Percentiles rank a stretch among this genome's conserved stretches.
phyloP scores from a whole-genome alignment of 2,888 invertebrate genomes.

The Xanthia icteritia region DNA sequence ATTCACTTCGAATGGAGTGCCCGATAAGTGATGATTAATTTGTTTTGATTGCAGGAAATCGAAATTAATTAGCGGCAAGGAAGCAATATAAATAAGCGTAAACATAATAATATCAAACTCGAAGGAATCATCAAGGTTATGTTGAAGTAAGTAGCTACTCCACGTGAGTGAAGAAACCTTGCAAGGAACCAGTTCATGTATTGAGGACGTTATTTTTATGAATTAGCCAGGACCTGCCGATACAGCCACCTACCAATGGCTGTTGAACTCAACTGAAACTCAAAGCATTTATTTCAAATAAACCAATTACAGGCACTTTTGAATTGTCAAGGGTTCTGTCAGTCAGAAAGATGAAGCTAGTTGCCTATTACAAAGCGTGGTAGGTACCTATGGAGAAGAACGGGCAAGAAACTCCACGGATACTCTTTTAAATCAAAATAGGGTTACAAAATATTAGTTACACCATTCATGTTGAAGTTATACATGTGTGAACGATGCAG shows the following conservation, averaged over 20 bases:
- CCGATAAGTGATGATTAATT: slow-evolving; percentile 30
- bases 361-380: too few relatives aligned
- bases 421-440: too few relatives aligned
- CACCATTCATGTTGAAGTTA: too few relatives aligned
- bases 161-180: background rate
- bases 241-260: background rate
- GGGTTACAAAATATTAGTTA: too few relatives aligned
- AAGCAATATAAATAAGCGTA: slow-evolving; percentile 17
- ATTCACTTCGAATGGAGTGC: slow-evolving; percentile 6
- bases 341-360: too few relatives aligned
- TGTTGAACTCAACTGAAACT: background rate
- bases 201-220: background rate
- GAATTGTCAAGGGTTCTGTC: too few relatives aligned
- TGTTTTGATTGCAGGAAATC: slow-evolving; percentile 31
- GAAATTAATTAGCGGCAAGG: slow-evolving; percentile 16
- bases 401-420: too few relatives aligned
- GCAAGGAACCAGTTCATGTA: background rate
- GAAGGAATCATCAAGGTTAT: slow-evolving; percentile 22
- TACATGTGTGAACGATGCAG: too few relatives aligned
- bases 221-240: background rate
- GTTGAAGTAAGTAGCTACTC: slow-evolving; percentile 1
- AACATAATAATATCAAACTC: background rate
- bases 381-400: too few relatives aligned
- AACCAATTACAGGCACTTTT: too few relatives aligned
- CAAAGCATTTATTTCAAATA: too few relatives aligned